phyloP scores from a whole-genome alignment of 2,113 vertebrate species.

The Mustela nigripes region DNA sequence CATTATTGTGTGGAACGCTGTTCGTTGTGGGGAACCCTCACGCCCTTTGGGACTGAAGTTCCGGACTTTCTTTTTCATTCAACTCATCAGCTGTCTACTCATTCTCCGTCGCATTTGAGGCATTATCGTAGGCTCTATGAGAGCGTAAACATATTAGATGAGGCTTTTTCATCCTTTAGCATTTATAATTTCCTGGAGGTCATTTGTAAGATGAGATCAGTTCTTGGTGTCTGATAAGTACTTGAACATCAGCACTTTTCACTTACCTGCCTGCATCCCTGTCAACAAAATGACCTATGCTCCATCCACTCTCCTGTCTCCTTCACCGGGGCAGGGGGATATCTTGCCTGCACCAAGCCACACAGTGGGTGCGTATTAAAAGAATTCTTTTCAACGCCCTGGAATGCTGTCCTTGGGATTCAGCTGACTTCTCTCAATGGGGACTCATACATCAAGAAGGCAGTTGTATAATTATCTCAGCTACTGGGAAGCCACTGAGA shows the following conservation, averaged over 20 bases:
- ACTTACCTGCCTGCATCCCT: neutral
- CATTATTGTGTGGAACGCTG: neutral
- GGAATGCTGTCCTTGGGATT: slow-evolving; percentile 55
- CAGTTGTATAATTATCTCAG: slow-evolving; percentile 48
- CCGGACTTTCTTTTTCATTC: neutral
- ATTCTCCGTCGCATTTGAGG: neutral
- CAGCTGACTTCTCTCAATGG: slow-evolving; percentile 18
- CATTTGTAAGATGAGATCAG: too few species aligned
- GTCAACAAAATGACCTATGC: neutral
- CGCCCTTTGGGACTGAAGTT: neutral
- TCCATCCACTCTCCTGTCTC: neutral
- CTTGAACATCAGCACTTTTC: neutral
- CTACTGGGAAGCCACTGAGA: neutral
- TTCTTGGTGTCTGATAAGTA: neutral
- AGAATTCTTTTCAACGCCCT: neutral
- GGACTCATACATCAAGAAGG: neutral
- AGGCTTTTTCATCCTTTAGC: neutral
- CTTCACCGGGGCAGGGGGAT: neutral
- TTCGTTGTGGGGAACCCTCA: neutral
- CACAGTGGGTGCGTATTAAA: neutral
- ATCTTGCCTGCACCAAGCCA: neutral
- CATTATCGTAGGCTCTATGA: neutral
- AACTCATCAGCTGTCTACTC: neutral
- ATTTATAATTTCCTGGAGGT: neutral
- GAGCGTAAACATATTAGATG: neutral